Base-by-base conservation (phyloP, 1,140 invertebrate genomes). In the Drosophila baimaii region DNA sequence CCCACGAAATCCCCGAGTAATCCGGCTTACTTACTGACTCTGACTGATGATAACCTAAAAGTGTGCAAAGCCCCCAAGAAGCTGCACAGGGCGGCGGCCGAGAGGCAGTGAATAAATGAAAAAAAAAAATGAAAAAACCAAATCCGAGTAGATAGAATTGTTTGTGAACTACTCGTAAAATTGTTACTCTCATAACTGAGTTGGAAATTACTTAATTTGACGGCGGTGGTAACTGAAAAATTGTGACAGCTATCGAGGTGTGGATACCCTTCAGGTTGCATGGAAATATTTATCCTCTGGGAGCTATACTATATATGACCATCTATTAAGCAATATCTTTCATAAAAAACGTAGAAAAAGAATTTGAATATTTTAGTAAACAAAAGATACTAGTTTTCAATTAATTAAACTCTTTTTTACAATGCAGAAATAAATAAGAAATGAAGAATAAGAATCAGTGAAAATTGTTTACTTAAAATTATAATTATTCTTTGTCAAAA, bases 41-140 rank as follows among this genome's bases (percentile, higher is more conserved):
- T 54, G 57, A 56, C 41, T 72, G 83, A 76, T 82, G 77, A 88
- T 89, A 73, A 88, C 84, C 84, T 77, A 88, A 89, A 88, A 88
- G 83, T 88, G 83, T 82, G 84, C 79, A 83, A 88, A 88, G 76
- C 72, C 79, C 72, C 79, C 61, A 70, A 63, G 65, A 79, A 76
- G 62, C 52, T 33, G 57, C 58, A 68, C 29, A 44, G 17, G 41
- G 47, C 46, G 19, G 46, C 46, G n/a, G 0, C 46, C 23, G 15
- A 17, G 17, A 51, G 23, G 21, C 62, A 64, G 12, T 10, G 39
- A 39, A 27, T 52, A 65, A 65, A 52, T 52, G 55, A 41, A 61
- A 77, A 37, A 43, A 21, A 33, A n/a, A 21, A 23, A n/a, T n/a
- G n/a, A 47, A 46, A 47, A 41, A 41, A 27, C n/a, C 46, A 1